Evolutionary conservation across 2,113 vertebrate genomes (phyloP).

Genomic region (Pseudorectes ferrugineus): DNA sequence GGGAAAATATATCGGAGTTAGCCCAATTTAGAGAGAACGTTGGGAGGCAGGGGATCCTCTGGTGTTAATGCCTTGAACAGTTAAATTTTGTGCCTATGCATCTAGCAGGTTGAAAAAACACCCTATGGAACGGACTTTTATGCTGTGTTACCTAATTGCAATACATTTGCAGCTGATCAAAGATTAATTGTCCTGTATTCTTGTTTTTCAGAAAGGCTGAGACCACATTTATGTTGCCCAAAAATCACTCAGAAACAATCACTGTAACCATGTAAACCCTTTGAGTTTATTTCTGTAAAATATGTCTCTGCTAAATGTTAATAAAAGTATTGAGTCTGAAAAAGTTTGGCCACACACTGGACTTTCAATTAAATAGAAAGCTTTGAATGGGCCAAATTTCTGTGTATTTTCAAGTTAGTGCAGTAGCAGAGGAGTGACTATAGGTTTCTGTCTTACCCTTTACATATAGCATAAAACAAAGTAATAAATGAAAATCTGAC

Average conservation of each 20-base stretch:
- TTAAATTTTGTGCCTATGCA: not conserved
- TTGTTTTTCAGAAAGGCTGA: not conserved
- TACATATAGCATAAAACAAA: not conserved
- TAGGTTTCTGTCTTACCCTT: not conserved
- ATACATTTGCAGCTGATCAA: not conserved
- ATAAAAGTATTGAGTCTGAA: conserved; percentile 28
- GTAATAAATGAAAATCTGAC: conserved; percentile 18
- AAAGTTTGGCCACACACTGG: not conserved
- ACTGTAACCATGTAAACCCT: not conserved
- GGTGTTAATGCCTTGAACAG: not conserved
- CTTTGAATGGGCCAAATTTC: not conserved
- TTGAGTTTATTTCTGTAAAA: conserved; percentile 36
- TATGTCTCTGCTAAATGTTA: conserved; percentile 31
- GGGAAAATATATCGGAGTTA: not conserved
- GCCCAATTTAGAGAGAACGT: not conserved
- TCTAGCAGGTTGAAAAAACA: not conserved
- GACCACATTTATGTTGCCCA: not conserved
- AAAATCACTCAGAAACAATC: not conserved
- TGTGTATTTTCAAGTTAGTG: not conserved
- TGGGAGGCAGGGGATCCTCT: not conserved
- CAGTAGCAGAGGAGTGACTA: conserved; percentile 23
- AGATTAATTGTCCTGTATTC: not conserved
- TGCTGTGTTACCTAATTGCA: not conserved
- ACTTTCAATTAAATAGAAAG: conserved; percentile 20
- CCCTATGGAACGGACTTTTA: not conserved